Evolutionary conservation across 2,797 vertebrate species (phyloP).

Genomic region (Selene dorsalis): DNA sequence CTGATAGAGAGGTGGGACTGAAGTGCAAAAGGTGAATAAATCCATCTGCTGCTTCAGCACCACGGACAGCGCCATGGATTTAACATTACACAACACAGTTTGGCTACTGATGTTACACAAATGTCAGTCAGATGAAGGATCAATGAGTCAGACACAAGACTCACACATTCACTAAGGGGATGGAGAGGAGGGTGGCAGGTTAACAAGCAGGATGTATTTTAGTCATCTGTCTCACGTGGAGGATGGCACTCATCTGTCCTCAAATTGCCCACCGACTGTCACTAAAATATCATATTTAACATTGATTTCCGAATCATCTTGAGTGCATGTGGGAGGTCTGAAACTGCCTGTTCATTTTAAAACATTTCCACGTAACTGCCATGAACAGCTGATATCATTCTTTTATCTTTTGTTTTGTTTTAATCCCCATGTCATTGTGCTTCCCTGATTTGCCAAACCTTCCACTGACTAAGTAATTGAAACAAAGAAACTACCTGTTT

Average conservation of each 20-base stretch:
- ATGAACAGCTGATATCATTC: conserved; percentile 26
- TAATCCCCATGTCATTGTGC: conserved; percentile 15
- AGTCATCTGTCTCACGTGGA: no score
- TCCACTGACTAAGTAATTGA: conserved; percentile 38
- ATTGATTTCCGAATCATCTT: neutral
- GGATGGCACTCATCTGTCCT: no score
- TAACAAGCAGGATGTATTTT: no score
- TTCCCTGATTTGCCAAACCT: conserved; percentile 29
- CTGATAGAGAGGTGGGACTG: neutral
- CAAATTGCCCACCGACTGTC: neutral
- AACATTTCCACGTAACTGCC: neutral
- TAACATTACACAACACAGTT: neutral
- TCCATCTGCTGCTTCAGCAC: conserved; percentile 9
- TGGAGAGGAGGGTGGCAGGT: no score
- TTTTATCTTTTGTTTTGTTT: conserved; percentile 18
- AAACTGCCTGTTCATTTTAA: conserved; percentile 20
- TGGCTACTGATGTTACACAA: neutral
- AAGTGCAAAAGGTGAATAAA: conserved; percentile 12
- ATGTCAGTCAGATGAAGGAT: no score
- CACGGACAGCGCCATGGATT: conserved; percentile 11
- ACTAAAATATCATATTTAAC: conserved; percentile 13
- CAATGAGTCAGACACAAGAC: no score
- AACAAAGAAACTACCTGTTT: conserved; percentile 47
- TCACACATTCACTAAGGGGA: no score
- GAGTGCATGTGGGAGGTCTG: neutral